Conservation (phyloP, 92 coral and sea anemone genomes). For the Metridium senile region DNA sequence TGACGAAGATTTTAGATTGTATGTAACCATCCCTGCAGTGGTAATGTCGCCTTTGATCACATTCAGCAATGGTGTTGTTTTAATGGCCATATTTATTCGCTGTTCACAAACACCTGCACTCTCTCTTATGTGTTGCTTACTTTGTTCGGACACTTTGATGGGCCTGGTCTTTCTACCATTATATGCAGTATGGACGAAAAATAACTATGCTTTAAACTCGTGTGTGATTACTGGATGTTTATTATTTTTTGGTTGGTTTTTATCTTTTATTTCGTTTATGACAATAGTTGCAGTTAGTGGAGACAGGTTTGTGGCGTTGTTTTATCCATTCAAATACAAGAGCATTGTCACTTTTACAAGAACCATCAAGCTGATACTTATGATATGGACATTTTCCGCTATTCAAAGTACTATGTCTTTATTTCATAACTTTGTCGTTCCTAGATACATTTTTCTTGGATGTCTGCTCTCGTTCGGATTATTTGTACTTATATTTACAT, state of each 20-base stretch:
- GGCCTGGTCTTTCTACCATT: conserved; percentile 18
- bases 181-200: conserved; percentile 10
- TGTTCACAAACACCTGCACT: not conserved
- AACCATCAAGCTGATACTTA: conserved; percentile 1
- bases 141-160: not conserved
- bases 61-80: conserved; percentile 7
- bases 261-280: not conserved
- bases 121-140: conserved; percentile 9
- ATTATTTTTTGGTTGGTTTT: conserved; percentile 9
- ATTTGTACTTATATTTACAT: conserved; percentile 7
- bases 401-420: not conserved
- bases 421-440: not conserved
- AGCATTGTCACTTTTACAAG: not conserved
- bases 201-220: not conserved
- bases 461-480: not conserved
- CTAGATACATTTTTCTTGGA: not conserved
- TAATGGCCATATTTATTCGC: not conserved
- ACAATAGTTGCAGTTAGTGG: conserved; percentile 5
- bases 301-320: conserved; percentile 19
- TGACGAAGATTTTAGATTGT: not conserved
- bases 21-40: not conserved
- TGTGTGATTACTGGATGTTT: conserved; percentile 3
- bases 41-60: not conserved
- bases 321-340: conserved; percentile 10
- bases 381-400: not conserved